Evolutionary conservation across 2,113 vertebrate genomes (phyloP).

Genomic region (Campylomormyrus numenius): DNA sequence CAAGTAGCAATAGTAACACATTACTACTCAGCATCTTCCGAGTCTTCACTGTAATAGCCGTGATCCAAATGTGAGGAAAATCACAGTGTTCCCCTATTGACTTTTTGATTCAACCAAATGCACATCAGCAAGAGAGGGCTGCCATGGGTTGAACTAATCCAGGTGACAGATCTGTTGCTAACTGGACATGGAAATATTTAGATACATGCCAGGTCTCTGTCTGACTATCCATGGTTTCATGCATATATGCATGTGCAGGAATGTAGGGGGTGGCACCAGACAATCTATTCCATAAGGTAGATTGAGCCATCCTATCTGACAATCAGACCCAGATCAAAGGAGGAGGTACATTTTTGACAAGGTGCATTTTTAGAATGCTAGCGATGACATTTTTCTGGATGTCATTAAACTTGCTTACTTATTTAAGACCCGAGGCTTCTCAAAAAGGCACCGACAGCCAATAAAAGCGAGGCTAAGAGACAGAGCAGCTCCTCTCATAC

Average conservation of each 20-base stretch:
- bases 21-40: background rate
- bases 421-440: background rate
- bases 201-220: background rate
- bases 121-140: background rate
- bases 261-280: background rate
- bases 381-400: background rate
- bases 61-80: background rate
- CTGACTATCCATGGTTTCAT: background rate
- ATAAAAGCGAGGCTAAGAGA: background rate
- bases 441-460: background rate
- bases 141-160: background rate
- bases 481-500: background rate
- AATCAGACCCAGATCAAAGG: background rate
- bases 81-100: background rate
- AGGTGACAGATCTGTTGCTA: background rate
- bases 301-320: background rate
- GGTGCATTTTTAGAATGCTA: background rate
- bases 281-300: background rate
- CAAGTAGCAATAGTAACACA: background rate
- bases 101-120: background rate
- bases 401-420: background rate
- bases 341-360: background rate
- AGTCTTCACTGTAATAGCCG: background rate
- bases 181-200: background rate
- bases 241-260: background rate